Evolutionary conservation across 2,888 invertebrate species (phyloP), one percentile per base, ranked within the genome.

Genomic region (Trichacis sp.): DNA sequence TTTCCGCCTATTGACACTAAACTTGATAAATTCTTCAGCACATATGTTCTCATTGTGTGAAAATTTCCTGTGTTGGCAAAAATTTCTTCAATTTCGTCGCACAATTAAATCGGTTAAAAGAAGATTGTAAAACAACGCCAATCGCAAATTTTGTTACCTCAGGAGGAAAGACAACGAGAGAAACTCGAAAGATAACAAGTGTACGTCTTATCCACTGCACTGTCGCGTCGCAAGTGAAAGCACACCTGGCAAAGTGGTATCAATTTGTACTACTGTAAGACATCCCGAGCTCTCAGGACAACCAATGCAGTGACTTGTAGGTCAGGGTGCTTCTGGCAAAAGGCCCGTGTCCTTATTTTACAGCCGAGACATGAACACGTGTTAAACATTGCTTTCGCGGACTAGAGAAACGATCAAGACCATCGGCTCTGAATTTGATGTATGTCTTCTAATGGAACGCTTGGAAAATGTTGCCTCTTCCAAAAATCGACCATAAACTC

Each of bases 341-440:
- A 18, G 50, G 50, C 61, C 55, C 61, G 40, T 15, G 61, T 61
- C 36, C 61, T 50, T 50, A 40, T 55, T 61, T 55, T 18, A 18
- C 19, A 12, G 4, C 5, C 40, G 15, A 12, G 40, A 14, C 40
- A 9, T 14, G 12, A 24, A 4, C 47, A 51, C 50, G 50, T 33
- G 36, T 17, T 11, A 19, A 11, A 36, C 20, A 45, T 45, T n/a
- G 20, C 17, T 45, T 45, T 45, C 3, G 9, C 18, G 1, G 11
- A 42, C 42, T 42, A 14, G 4, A 42, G 42, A 42, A 17, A 42
- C 42, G 11, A 42, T 42, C 12, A 42, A 42, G 8, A 18, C 24
- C 4, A 5, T 24, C 8, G 14, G 4, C 8, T 24, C 24, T 24
- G 24, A 8, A 8, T 8, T 24, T 24, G 24, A 24, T 24, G 3